These are phyloP conservation scores for Arctia plantaginis DNA, from an alignment of 2,888 invertebrate genomes.

Conservation along the genomic window DNA sequence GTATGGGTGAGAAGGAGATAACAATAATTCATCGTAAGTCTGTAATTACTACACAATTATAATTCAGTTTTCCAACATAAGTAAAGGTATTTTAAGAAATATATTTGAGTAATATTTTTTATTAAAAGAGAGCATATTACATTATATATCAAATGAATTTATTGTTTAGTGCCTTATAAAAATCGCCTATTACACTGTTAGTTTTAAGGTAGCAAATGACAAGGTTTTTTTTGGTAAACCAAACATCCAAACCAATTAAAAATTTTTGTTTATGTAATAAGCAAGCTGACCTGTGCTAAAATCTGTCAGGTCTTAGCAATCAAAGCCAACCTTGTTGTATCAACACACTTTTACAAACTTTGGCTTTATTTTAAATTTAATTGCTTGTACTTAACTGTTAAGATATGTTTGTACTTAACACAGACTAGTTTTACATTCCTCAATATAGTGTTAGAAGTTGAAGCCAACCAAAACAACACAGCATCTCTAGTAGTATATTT, in stretches of 20 bases:
- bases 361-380: neutral
- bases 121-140: conserved; percentile 21
- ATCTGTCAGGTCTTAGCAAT: neutral
- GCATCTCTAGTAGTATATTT: no score
- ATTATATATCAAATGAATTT: conserved; percentile 26
- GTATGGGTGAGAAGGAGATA: conserved; percentile 88
- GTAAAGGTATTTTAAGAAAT: neutral
- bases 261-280: neutral
- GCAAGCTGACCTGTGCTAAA: neutral
- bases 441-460: neutral
- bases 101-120: conserved; percentile 13
- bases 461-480: neutral
- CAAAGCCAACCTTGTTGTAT: neutral
- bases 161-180: conserved; percentile 46
- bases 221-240: neutral
- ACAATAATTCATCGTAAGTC: conserved; percentile 93
- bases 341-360: neutral
- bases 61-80: conserved; percentile 29
- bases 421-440: neutral
- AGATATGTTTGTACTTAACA: neutral
- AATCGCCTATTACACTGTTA: conserved; percentile 32
- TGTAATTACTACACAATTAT: conserved; percentile 94
- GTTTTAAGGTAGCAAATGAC: conserved; percentile 8
- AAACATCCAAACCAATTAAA: neutral
- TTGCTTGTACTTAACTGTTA: conserved; percentile 1